A percentile compares a stretch with the other conserved stretches of the same genome.
Conservation (phyloP, 2,888 invertebrate species). For the Luffia ferchaultella region DNA sequence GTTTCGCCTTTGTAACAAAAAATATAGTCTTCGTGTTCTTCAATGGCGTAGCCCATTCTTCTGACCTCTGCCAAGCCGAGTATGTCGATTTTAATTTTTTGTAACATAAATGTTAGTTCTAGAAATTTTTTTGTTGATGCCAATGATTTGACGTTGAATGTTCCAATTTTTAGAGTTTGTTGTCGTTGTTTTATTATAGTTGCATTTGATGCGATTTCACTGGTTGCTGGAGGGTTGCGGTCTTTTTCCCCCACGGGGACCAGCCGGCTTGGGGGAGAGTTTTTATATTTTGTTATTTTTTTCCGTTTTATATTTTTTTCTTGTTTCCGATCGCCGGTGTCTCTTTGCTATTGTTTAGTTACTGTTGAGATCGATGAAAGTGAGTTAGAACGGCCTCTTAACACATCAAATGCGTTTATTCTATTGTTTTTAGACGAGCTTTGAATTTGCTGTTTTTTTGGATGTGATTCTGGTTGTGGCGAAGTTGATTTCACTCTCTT, state of each 20-base stretch:
- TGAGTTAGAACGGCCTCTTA: constrained; percentile 6
- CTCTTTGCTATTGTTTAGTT: too few species aligned
- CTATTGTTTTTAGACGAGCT: constrained; percentile 10
- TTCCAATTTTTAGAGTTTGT: constrained; percentile 1
- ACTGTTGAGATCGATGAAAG: constrained; percentile 5
- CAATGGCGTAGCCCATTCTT: constrained; percentile 13
- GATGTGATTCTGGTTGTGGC: constrained; percentile 5
- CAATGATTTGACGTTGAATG: constrained; percentile 3
- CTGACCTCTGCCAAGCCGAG: constrained; percentile 10
- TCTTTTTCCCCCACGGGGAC: constrained; percentile 1
- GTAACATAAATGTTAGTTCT: constrained; percentile 1
- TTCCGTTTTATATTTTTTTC: constrained; percentile 8
- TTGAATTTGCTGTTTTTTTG: too few species aligned
- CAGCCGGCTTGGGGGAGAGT: constrained; percentile 5
- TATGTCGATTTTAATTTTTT: not conserved
- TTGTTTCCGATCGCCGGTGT: constrained; percentile 2
- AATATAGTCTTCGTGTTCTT: constrained; percentile 12
- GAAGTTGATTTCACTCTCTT: constrained; percentile 6
- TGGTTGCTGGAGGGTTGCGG: too few species aligned
- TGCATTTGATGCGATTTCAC: too few species aligned
- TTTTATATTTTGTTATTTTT: constrained; percentile 8
- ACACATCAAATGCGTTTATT: constrained; percentile 10
- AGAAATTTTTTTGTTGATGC: constrained; percentile 1
- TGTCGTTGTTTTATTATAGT: not conserved
- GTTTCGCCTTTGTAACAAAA: constrained; percentile 10